Evolutionary conservation across 1,140 invertebrate species (phyloP), one percentile per base, ranked within the genome.

Genomic region (Neuroterus valhalla): DNA sequence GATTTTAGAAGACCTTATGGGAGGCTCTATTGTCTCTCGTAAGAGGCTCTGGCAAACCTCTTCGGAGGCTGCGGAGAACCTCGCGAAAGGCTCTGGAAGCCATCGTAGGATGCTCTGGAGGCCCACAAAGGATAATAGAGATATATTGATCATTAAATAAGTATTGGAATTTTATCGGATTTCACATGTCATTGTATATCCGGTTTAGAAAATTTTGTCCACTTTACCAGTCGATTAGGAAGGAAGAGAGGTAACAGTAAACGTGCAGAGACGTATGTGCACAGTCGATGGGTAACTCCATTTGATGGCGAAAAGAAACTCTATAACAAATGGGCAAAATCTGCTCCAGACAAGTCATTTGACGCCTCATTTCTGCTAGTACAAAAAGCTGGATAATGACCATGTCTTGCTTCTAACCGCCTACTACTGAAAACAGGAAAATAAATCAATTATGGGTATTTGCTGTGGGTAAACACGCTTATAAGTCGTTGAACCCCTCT

Each of bases 271-370:
- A 82, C 78, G 74, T 80, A 76, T 82, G 78, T 74, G 55, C 74
- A 52, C 55, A 66, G 80, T 76, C 76, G 78, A 78, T 81, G 80
- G 70, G 78, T 78, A 80, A 77, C 79, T 81, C 81, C 71, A 84
- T 81, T 80, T 81, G 70, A 84, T 73, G 77, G 81, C 80, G 62
- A 73, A 84, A 84, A 85, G 78, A 84, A 85, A 85, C 75, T 82
- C 77, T 78, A 82, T 78, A 85, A 85, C 84, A 83, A 85, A 85
- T 85, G 82, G 81, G 71, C 73, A 78, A 84, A 83, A 80, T 85
- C 82, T 85, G 83, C 50, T 31, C 55, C 71, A 71, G 83, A 84
- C 83, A 81, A 80, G 82, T 85, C 82, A 84, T 85, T 85, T 85
- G 82, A 85, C 81, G 82, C 82, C 82, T 85, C 84, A 85, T 85